phyloP scores from a whole-genome alignment of 2,797 vertebrate genomes.

The Gallirallus australis region DNA sequence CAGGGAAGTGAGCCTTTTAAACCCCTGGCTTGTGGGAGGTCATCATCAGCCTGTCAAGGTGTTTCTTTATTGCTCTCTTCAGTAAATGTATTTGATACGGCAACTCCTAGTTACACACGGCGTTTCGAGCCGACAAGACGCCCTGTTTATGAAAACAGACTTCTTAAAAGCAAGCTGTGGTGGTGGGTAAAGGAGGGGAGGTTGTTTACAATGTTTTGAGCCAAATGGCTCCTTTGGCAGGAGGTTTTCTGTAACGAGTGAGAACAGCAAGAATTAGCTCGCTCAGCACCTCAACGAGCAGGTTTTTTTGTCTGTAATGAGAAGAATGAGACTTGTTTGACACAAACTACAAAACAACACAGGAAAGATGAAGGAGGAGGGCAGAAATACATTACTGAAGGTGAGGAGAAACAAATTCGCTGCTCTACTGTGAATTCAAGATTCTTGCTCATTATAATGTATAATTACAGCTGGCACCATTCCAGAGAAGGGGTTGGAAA shows the following conservation, averaged over 20 bases:
- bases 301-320: conserved; percentile 58
- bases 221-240: conserved; percentile 50
- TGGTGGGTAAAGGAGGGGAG: not conserved
- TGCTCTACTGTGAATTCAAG: conserved; percentile 31
- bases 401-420: conserved; percentile 48
- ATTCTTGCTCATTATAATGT: conserved; percentile 36
- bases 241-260: conserved; percentile 43
- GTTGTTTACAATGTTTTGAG: conserved; percentile 51
- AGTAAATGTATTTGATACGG: conserved; percentile 10
- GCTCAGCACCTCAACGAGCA: conserved; percentile 27
- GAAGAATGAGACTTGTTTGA: conserved; percentile 59
- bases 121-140: not conserved
- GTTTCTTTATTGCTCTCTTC: conserved; percentile 16
- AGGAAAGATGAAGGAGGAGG: conserved; percentile 20
- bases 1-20: conserved; percentile 9
- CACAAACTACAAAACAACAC: conserved; percentile 33
- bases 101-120: not conserved
- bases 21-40: conserved; percentile 31
- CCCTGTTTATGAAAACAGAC: conserved; percentile 41
- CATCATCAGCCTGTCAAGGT: conserved; percentile 46
- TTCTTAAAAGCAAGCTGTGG: conserved; percentile 39
- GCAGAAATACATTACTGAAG: conserved; percentile 38
- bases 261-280: conserved; percentile 44
- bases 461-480: conserved; percentile 36
- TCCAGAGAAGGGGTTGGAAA: not conserved